Base-by-base conservation (phyloP, 2,113 vertebrate species). In the Bubo bubo region DNA sequence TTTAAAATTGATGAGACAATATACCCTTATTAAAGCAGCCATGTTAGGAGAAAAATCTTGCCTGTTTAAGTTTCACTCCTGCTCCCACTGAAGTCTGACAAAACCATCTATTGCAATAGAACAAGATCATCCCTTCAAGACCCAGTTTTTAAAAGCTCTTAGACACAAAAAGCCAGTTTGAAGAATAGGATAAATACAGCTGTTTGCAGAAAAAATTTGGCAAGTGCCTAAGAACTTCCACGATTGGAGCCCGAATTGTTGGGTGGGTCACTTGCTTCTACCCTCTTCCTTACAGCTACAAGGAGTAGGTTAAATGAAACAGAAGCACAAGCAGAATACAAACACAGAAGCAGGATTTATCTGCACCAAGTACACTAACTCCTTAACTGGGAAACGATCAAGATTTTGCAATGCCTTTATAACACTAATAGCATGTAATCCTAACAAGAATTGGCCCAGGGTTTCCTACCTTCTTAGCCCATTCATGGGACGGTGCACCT, bases 1-100 rank as follows among this genome's bases (percentile, higher is more conserved):
- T 93, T 92, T 75, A 89, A 81, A 95, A 94, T 24, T 89, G 72
- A 90, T 95, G 74, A 88, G 41, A 70, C n/a, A 70, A 87, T 64
- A 72, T 8, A 14, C 30, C 45, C 58, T 92, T 81, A 81, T 79
- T 82, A 89, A 72, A 94, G 62, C 45, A 93, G 58, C 14, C 23
- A 27, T 12, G 32, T 66, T 30, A 6, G 20, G 32, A 14, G 24
- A 34, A 68, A 60, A 23, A 3, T 8, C 16, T 27, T 56, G 79
- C 34, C 45, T 79, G 17, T 64, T 76, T 59, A 71, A 71, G 20
- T 32, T 41, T 87, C 26, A 17, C 1, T 67, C 35, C 45, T 53
- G 34, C 6, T 84, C 41, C 43, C 21, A 41, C 13, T 72, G 27
- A 91, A 75, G 17, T 15, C 34, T 87, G 58, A 53, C 22, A 89